Base-by-base conservation (phyloP, 2,888 invertebrate genomes). In the Drosophila differens region DNA sequence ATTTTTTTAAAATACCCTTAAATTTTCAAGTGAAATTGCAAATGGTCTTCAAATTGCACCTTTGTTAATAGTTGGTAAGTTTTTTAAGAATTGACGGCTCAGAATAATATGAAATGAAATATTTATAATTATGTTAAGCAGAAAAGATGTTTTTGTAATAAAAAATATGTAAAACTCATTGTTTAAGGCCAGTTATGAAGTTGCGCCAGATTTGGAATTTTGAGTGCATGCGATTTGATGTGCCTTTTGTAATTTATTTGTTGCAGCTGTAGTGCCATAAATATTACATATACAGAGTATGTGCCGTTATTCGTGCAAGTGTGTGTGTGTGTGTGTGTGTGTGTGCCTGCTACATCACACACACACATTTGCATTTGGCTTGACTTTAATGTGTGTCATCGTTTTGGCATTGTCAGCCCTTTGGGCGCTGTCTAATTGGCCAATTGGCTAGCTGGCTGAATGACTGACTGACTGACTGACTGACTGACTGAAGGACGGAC, bases 381-480 rank as follows among this genome's bases (percentile, higher is more conserved):
- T 65, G 75, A 75, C 75, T 84, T 75, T 84, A 82, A 82, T 82
- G 82, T 84, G 85, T 82, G 82, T 75, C 85, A 85, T 82, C 82
- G 82, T 39, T 82, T 82, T 87, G 80, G 78, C 65, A 79, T 70
- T 72, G 76, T 66, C 65, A 74, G 77, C 70, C 87, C 79, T 76
- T 75, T 83, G 91, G 79, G 76, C 72, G 69, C 86, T 70, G 70
- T 86, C 83, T 90, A 90, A 90, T 83, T 85, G 85, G 81, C 86
- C 87, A 81, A 85, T 19, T 41, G 41, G n/a, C n/a, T n/a, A 41
- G 19, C 67, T 52, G 37, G 33, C 44, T 41, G 54, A 16, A 4
- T 54, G 35, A 22, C 51, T 57, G 55, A 44, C 32, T 66, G 66
- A 49, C 39, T 71, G 32, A 22, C 2, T 12, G 35, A n/a, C n/a